A percentile compares a stretch with the other conserved stretches of the same genome.
These are phyloP conservation scores for Orestias chungarensis DNA, from an alignment of 2,797 vertebrate genomes.

Conservation along the genomic window DNA sequence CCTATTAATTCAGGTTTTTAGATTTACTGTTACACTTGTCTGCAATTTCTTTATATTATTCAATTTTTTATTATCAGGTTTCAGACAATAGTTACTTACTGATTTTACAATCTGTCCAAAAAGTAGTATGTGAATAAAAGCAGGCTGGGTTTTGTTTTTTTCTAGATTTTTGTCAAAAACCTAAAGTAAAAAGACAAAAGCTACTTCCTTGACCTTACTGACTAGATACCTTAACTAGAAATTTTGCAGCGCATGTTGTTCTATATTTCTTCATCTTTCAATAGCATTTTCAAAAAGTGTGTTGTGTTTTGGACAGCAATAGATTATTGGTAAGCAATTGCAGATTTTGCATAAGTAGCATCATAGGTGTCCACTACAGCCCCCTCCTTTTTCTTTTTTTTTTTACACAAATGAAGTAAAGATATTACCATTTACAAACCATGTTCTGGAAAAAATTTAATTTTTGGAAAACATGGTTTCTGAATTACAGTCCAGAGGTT, in stretches of 20 bases:
- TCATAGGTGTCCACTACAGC: too few species aligned
- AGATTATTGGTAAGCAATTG: not conserved
- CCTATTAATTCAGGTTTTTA: constrained; percentile 11
- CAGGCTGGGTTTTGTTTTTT: not conserved
- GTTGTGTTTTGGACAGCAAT: not conserved
- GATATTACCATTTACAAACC: not conserved
- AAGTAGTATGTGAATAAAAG: not conserved
- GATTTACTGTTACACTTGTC: constrained; percentile 1
- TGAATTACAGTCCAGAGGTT: too few species aligned
- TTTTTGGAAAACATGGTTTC: too few species aligned
- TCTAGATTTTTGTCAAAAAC: not conserved
- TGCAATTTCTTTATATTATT: constrained; percentile 17
- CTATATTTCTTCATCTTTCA: not conserved
- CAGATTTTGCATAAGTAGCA: not conserved
- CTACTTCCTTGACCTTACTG: not conserved
- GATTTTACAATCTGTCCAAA: constrained; percentile 10
- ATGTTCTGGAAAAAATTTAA: too few species aligned
- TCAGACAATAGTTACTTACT: constrained; percentile 19
- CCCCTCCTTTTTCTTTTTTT: not conserved
- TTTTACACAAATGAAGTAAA: not conserved
- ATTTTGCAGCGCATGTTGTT: not conserved
- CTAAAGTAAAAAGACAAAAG: not conserved
- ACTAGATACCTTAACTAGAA: not conserved
- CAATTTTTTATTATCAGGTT: constrained; percentile 11
- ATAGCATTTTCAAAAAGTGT: not conserved